Evolutionary conservation across 1,140 invertebrate species (phyloP), one percentile per base, ranked within the genome.

Genomic region (Protaetia brevitarsis): DNA sequence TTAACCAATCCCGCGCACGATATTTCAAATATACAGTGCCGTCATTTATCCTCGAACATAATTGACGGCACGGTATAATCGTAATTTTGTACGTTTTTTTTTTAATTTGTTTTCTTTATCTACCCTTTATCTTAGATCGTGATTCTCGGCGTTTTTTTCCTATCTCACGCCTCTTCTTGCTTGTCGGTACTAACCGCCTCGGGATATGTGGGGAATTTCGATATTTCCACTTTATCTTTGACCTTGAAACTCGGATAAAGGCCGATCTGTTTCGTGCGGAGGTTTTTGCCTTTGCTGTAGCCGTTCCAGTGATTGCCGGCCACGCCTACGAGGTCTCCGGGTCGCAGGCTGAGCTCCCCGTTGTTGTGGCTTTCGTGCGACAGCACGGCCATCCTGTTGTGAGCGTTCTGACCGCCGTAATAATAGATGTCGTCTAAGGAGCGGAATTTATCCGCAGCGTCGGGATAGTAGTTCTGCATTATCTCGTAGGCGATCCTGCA

Each of bases 291-390:
- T 72, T 91, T 89, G 0, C 94, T 96, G 74, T 88, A 96, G 59
- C 96, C 96, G 77, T 98, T 89, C 96, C 96, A 98, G 76, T 98
- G 96, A 80, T 99, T 99, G 7, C 96, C 96, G 7, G 93, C 92
- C 13, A 98, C 90, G 26, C 94, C 93, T 34, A 98, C 84, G 2
- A 90, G 76, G 78, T 99, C 96, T 2, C 94, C 94, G 2, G 67
- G 82, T 72, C 84, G 80, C 26, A 97, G 75, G 66, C 88, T 86
- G 65, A 96, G 86, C 79, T 96, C 92, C 19, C 86, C 85, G 19
- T 80, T 76, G 31, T 79, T 80, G 71, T 83, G 80, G 2, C 89
- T 82, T 36, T 83, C 81, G 75, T 96, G 93, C 61, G 86, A 79
- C 67, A 91, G 81, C 5, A 95, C 84, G 1, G 88, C 94, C 16